A percentile compares a stretch with the other conserved stretches of the same genome.
phyloP scores from a whole-genome alignment of 2,888 invertebrate species.

The Trichogramma dendrolimi region DNA sequence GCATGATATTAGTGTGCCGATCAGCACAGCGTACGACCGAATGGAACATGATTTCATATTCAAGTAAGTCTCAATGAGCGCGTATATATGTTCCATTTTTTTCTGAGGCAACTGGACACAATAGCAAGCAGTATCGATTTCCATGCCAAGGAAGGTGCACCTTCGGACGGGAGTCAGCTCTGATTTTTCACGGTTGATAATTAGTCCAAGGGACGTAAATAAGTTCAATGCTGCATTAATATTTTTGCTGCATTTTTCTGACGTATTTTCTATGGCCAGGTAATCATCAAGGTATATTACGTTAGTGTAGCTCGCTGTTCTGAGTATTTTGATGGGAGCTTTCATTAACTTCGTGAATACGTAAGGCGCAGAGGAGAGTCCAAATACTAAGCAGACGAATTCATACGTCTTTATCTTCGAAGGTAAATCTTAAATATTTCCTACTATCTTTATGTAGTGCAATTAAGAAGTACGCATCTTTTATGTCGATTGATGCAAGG shows the following conservation, averaged over 20 bases:
- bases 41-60: constrained; percentile 3
- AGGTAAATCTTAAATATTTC: constrained; percentile 31
- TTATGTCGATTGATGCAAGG: constrained; percentile 23
- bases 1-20: constrained; percentile 19
- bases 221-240: constrained; percentile 1
- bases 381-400: constrained; percentile 31
- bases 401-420: constrained; percentile 22
- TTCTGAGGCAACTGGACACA: constrained; percentile 8
- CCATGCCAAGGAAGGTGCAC: constrained; percentile 43
- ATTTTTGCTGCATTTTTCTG: constrained; percentile 14
- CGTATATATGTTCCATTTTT: constrained; percentile 4
- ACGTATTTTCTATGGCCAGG: constrained; percentile 8
- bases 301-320: constrained; percentile 8
- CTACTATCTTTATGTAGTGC: constrained; percentile 19
- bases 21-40: constrained; percentile 12
- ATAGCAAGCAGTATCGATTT: constrained; percentile 10
- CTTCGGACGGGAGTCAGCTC: constrained; percentile 59
- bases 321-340: not conserved
- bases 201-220: constrained; percentile 14
- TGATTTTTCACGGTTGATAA: constrained; percentile 15
- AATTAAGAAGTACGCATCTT: constrained; percentile 29
- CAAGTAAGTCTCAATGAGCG: not conserved
- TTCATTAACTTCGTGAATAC: not conserved
- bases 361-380: constrained; percentile 20
- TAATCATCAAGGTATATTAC: constrained; percentile 27